phyloP scores from a whole-genome alignment of 2,888 invertebrate genomes.

The Mantis religiosa region DNA sequence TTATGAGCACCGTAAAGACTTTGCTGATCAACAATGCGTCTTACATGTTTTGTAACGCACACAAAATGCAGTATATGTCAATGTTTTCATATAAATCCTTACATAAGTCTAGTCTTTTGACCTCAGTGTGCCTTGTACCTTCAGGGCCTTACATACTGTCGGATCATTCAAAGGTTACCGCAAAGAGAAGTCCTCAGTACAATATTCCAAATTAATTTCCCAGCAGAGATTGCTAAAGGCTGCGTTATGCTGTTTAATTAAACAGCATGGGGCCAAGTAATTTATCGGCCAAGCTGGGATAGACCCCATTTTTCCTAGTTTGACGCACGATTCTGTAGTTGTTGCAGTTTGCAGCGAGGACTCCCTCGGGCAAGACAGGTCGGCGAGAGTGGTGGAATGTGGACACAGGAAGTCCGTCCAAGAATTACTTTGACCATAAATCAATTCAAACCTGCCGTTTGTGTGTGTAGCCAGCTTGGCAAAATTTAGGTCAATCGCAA shows the following conservation, averaged over 20 bases:
- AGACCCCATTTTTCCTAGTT: background rate
- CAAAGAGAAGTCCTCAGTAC: background rate
- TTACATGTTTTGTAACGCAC: background rate
- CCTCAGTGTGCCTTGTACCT: background rate
- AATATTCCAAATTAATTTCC: background rate
- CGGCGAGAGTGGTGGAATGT: background rate
- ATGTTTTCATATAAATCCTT: background rate
- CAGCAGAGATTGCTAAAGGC: background rate
- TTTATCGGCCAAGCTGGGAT: background rate
- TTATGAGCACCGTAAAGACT: background rate
- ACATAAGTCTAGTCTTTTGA: background rate
- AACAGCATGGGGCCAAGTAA: background rate
- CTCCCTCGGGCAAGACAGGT: background rate
- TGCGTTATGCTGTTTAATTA: background rate
- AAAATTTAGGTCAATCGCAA: constrained; percentile 1
- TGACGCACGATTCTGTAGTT: background rate
- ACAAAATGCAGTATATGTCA: background rate
- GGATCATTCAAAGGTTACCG: background rate
- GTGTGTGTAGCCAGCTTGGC: background rate
- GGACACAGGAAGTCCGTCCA: constrained; percentile 1
- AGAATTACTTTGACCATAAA: background rate
- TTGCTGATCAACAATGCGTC: background rate
- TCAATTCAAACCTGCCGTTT: background rate
- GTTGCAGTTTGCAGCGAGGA: background rate
- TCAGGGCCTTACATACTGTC: background rate